Evolutionary conservation across 1,140 invertebrate species (phyloP), one percentile per base, ranked within the genome.

Genomic region (Hyles vespertilio): DNA sequence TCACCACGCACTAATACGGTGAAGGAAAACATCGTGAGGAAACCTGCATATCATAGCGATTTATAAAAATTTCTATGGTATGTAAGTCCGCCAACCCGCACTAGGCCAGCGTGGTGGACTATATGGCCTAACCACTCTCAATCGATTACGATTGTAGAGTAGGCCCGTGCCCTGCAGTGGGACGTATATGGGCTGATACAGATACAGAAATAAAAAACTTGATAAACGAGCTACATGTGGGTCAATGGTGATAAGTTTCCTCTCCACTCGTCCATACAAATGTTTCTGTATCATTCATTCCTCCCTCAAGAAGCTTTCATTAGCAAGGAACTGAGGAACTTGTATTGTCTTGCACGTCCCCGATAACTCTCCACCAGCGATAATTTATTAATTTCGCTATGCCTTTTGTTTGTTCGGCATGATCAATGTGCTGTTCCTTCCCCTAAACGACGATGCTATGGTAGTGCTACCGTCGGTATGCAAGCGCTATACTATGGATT

Each of bases 311-410:
- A 66, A 57, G 57, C 53, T 55, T 79, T 81, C 68, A 76, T 84
- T 78, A 76, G 68, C 58, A 56, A 61, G 59, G 53, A 57, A 55
- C 58, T 52, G 57, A 63, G 51, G 56, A 69, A 63, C 61, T 63
- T 56, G 72, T 63, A 67, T 68, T 67, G 61, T 67, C 54, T 73
- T 58, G 56, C 67, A 67, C 67, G 64, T 73, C 68, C 59, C 63
- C 51, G 51, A 77, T 75, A 71, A 73, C 70, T 75, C 67, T 67
- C 58, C 36, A 67, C 63, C 61, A 61, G 71, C 69, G 80, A 79
- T 85, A 85, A 86, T 87, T 85, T 83, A 87, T 87, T 86, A 87
- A 87, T 87, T 82, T 78, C 76, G 54, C 70, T 66, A 60, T 70
- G 33, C 58, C 63, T 60, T 79, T 77, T 84, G 81, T 83, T 85